Base-by-base conservation (phyloP, 1,140 invertebrate genomes). In the Goniozus legneri region DNA sequence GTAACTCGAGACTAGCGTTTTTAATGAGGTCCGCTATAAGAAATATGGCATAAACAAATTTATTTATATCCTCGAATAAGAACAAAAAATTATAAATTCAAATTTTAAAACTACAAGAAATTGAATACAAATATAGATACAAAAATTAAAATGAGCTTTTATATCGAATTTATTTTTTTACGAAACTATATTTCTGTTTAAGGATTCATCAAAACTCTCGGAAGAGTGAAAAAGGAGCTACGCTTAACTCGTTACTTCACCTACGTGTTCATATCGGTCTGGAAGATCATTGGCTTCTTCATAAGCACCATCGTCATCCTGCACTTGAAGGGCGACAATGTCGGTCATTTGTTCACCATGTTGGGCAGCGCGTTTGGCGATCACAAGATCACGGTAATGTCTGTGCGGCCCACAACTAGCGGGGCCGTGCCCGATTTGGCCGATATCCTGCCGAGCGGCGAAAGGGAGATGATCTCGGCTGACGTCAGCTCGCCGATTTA, bases 211-310 rank as follows among this genome's bases (percentile, higher is more conserved):
- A 86, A 86, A 61, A 81, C 82, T n/a, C 71, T 94, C 34, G 88
- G 86, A 19, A 82, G 83, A 62, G 80, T 95, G 15, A 92, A 92
- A 63, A 88, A 94, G 35, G 83, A 89, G 51, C 72, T 96, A 40
- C 83, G 83, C 39, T 69, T 80, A 32, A 91, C 88, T 1, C 79
- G 92, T 41, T 96, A 96, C 63, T 95, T 91, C 68, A 87, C 82
- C 1, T 92, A 94, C 67, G 82, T 92, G 50, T 91, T 95, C 63
- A 82, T 95, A 12, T 92, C 91, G 0, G 62, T 91, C 1, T 94
- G 91, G 91, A 95, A 95, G 72, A 87, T 92, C 37, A 34, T 92
- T 1, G 71, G 85, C 3, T 94, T 94, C 69, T 79, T 93, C 39
- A 78, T 87, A 47, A 82, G 82, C 12, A 83, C 88, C 24, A 44